Evolutionary conservation across 2,888 invertebrate species (phyloP), one percentile per base, ranked within the genome.

Genomic region (Lepeophtheirus nordmannii): DNA sequence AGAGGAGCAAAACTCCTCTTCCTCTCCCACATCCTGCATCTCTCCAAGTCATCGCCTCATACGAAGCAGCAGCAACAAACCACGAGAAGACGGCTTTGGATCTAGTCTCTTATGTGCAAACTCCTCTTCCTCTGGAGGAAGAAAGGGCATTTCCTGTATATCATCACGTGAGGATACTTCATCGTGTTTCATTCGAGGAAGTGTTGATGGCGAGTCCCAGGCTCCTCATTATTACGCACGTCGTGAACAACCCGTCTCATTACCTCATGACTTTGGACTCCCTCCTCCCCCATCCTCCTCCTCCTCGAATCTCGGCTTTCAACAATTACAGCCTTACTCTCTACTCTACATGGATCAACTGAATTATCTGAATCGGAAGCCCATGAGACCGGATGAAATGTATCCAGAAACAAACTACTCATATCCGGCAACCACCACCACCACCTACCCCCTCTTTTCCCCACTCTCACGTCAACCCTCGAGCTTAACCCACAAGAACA

Each of bases 191-290:
- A 30, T 30, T 30, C 30, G 30, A 30, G 30, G 30, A 30, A 30
- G 3, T 30, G 30, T 2, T 7, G 30, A 2, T 30, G 30, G 30
- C 3, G 30, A 30, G 7, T 30, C 30, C 7, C 30, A 46, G 53
- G 3, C 53, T 46, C n/a, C 3, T 5, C 14, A 17, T 5, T 17
- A 46, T 17, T 46, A n/a, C 17, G 8, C 17, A n/a, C 53, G 53
- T 46, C 53, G 8, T 46, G n/a, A 46, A n/a, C n/a, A 46, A 17
- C 5, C 53, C 53, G 17, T 46, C 2, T 46, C 53, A 14, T 17
- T 46, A 14, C 53, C 53, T 46, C 53, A 14, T n/a, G 53, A 46
- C 53, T 46, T 46, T 46, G 53, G 53, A 46, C 53, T 46, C 53
- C 53, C 53, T n/a, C 14, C 53, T 5, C 53, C 53, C 5, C 53